Percentiles rank a stretch among this genome's conserved stretches.
These are phyloP conservation scores for Luidia sarsii DNA, from an alignment of 53 echinoderm and acorn worm genomes.

Conservation along the genomic window DNA sequence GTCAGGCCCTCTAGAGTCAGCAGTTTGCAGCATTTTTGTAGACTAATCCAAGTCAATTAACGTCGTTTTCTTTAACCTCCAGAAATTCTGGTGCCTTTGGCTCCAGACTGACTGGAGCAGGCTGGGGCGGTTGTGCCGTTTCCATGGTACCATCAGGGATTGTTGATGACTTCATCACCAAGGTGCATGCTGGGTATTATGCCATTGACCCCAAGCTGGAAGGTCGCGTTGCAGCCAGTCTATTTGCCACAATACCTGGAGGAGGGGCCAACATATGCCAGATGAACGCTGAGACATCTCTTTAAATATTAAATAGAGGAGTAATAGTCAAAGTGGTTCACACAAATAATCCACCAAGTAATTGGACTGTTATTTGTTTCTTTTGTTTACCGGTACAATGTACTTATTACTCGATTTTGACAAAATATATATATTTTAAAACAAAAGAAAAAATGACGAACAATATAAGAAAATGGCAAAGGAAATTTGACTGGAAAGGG, in stretches of 20 bases:
- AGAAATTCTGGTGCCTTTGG: constrained; percentile 91
- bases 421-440: no score
- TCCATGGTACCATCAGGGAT: constrained; percentile 81
- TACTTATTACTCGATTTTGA: no score
- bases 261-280: constrained; percentile 63
- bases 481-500: no score
- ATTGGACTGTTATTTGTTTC: no score
- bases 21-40: neutral
- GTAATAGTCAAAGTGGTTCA: neutral
- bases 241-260: constrained; percentile 85
- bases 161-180: constrained; percentile 66
- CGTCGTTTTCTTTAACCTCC: neutral
- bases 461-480: no score
- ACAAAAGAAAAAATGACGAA: no score
- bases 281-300: constrained; percentile 20
- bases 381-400: no score
- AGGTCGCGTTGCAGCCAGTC: constrained; percentile 58
- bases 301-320: neutral
- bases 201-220: constrained; percentile 65
- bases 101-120: constrained; percentile 96
- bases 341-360: no score
- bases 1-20: neutral
- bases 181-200: constrained; percentile 78
- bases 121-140: constrained; percentile 97
- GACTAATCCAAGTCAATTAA: neutral